Percentiles rank a stretch among this genome's conserved stretches.
phyloP scores from a whole-genome alignment of 2,797 vertebrate genomes.

The Vultur gryphus region DNA sequence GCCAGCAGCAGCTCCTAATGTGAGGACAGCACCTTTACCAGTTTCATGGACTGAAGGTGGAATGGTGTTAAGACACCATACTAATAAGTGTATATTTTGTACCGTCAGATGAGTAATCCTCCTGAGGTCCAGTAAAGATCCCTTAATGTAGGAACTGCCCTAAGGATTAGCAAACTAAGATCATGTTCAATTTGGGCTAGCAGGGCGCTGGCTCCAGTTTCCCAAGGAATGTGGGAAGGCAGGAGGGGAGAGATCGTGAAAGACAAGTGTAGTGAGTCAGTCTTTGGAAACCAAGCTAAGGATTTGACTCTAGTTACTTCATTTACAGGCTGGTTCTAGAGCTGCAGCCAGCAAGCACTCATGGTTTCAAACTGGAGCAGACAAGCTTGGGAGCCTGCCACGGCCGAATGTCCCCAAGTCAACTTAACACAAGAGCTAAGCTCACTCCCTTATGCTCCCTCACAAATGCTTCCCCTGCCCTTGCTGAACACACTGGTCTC shows the following conservation, averaged over 20 bases:
- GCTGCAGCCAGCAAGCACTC: background rate
- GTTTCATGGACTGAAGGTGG: background rate
- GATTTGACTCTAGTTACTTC: conserved; percentile 12
- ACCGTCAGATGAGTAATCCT: background rate
- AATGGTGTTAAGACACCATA: background rate
- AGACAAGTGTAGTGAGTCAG: conserved; percentile 55
- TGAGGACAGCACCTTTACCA: background rate
- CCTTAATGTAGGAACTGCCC: background rate
- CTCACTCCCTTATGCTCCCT: background rate
- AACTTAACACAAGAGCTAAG: background rate
- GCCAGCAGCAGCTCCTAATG: background rate
- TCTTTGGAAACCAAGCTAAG: conserved; percentile 22
- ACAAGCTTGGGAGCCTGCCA: background rate
- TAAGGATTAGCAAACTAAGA: background rate
- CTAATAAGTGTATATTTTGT: background rate
- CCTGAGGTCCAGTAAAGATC: background rate
- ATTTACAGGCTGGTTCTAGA: conserved; percentile 39
- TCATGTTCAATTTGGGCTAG: background rate
- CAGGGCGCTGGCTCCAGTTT: background rate
- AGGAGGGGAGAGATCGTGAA: background rate
- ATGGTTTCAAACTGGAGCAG: background rate
- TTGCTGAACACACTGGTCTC: background rate
- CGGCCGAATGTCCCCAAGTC: background rate
- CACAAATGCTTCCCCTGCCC: background rate
- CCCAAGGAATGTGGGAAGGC: background rate